A percentile compares a stretch with the other conserved stretches of the same genome.
These are phyloP conservation scores for Clivina fossor DNA, from an alignment of 2,888 invertebrate species.

Conservation along the genomic window DNA sequence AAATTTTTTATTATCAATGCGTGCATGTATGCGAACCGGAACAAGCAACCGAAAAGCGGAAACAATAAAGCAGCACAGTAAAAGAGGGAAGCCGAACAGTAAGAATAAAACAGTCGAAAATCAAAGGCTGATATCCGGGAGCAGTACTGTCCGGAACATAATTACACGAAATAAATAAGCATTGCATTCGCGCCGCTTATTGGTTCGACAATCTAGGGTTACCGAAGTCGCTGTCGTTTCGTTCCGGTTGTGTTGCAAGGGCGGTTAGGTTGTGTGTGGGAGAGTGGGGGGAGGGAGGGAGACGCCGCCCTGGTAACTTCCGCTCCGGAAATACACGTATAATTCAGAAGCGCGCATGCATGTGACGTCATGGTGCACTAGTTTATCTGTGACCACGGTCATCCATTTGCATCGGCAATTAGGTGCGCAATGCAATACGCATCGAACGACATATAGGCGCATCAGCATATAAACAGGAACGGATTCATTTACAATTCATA, in stretches of 20 bases:
- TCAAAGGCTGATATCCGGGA: constrained; percentile 15
- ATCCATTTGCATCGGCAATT: constrained; percentile 21
- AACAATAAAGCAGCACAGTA: constrained; percentile 20
- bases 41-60: constrained; percentile 7
- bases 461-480: too few species aligned
- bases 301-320: too few species aligned
- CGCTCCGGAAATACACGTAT: constrained; percentile 24
- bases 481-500: too few species aligned
- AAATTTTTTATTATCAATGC: too few species aligned
- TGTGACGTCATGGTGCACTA: constrained; percentile 10
- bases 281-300: constrained; percentile 10
- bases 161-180: constrained; percentile 23
- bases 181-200: too few species aligned
- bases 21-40: constrained; percentile 20
- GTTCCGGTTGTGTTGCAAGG: too few species aligned
- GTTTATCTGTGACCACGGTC: constrained; percentile 23
- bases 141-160: constrained; percentile 7
- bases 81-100: too few species aligned
- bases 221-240: too few species aligned
- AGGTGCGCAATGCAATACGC: not conserved
- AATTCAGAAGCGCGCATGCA: constrained; percentile 20
- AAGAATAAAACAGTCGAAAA: too few species aligned
- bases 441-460: not conserved
- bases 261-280: constrained; percentile 8
- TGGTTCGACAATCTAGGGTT: too few species aligned